Evolutionary conservation across 2,888 invertebrate genomes (phyloP).

Genomic region (Cryptocheilus praepositus): DNA sequence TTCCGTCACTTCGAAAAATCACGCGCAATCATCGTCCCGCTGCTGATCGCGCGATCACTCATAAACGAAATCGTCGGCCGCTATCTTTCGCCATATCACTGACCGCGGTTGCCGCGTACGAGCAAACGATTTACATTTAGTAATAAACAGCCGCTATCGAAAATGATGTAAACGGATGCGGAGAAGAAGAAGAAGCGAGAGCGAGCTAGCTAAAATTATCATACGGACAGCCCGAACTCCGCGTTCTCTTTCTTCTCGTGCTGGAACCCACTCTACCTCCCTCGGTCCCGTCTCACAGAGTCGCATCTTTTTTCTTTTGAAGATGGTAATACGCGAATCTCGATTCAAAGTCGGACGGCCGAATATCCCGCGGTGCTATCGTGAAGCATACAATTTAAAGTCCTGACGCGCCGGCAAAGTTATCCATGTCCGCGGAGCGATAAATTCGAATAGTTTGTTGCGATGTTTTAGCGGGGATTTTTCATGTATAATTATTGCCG

Average conservation of each 20-base stretch:
- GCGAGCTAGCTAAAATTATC: conserved; percentile 54
- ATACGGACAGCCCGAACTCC: conserved; percentile 31
- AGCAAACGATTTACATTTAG: conserved; percentile 61
- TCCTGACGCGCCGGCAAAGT: no score
- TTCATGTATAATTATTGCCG: no score
- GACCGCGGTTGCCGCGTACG: conserved; percentile 55
- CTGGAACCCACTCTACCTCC: no score
- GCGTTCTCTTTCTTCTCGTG: no score
- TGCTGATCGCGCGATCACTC: no score
- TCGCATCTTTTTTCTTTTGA: conserved; percentile 21
- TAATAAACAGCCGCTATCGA: conserved; percentile 65
- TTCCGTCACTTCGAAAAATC: no score
- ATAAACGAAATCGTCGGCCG: no score
- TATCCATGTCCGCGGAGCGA: no score
- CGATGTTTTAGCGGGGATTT: no score
- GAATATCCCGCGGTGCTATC: conserved; percentile 1
- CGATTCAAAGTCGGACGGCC: conserved; percentile 18
- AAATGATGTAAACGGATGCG: conserved; percentile 63
- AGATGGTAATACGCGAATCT: conserved; percentile 34
- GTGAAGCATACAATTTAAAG: no score
- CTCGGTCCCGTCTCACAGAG: neutral
- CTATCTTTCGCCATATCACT: conserved; percentile 23
- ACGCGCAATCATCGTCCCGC: neutral
- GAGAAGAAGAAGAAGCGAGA: conserved; percentile 1
- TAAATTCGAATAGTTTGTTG: no score